Evolutionary conservation across 2,888 invertebrate species (phyloP).

Genomic region (Caenorhabditis sp.): DNA sequence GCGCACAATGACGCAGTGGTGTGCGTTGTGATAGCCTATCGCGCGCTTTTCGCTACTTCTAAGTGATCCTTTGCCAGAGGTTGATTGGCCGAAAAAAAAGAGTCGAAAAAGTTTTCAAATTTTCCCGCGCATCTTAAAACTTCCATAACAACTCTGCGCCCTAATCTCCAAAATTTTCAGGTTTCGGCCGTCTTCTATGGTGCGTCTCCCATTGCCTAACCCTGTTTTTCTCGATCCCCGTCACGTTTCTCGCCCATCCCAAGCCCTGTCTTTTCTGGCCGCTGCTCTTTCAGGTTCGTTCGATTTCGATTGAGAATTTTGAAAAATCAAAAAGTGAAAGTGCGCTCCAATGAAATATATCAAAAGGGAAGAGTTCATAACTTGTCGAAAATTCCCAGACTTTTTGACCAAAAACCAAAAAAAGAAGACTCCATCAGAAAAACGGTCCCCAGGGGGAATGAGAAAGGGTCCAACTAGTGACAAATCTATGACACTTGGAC

Average conservation of each 20-base stretch:
- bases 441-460: slow-evolving; percentile 34
- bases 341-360: too few species aligned
- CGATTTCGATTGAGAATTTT: slow-evolving; percentile 1
- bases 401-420: slow-evolving; percentile 40
- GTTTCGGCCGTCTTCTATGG: slow-evolving; percentile 69
- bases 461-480: not conserved
- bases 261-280: slow-evolving; percentile 79
- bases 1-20: not conserved
- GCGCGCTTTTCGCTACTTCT: not conserved
- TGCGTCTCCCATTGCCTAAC: slow-evolving; percentile 77
- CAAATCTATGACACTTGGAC: slow-evolving; percentile 42
- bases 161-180: slow-evolving; percentile 19
- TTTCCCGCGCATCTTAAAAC: slow-evolving; percentile 28
- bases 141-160: not conserved
- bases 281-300: slow-evolving; percentile 77
- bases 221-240: slow-evolving; percentile 78
- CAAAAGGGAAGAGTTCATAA: slow-evolving; percentile 1
- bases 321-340: not conserved
- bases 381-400: not conserved
- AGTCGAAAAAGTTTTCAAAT: not conserved
- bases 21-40: not conserved
- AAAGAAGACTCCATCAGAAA: not conserved
- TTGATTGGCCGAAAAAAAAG: not conserved
- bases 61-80: not conserved
- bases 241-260: slow-evolving; percentile 77